Base-by-base conservation (phyloP, 2,113 vertebrate species). In the Channa maculata region DNA sequence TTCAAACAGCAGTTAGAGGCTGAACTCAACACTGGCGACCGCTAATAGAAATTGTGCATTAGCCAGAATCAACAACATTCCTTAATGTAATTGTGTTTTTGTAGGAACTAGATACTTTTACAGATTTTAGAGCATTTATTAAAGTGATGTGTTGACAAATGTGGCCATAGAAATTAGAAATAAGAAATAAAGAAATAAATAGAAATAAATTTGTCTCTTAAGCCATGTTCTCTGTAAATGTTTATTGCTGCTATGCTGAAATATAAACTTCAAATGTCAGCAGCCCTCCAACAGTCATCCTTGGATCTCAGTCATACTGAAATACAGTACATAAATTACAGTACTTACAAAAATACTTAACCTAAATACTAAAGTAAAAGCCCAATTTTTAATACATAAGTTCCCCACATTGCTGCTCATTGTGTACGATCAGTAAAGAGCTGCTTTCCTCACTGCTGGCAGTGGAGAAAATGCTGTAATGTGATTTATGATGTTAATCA, bases 401-500 rank as follows among this genome's bases (percentile, higher is more conserved):
- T 24, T 48, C 24, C 44, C 62, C 24, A 64, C 3, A 41, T 66
- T 73, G 49, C 67, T 58, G n/a, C 45, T n/a, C 37, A 69, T 48
- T 36, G 44, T 15, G 10, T 41, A 8, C 66, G 74, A 67, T 81
- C 73, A 88, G 50, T 5, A 68, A 82, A 65, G 43, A 74, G 62
- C 71, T 64, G 65, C 59, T 72, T 53, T 55, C 62, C 66, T 80
- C 66, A 57, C 38, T 53, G 61, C 76, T 65, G 70, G 71, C 74
- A 65, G 55, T 14, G 5, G 53, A 55, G 76, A 69, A 84, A 89
- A 85, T 67, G 67, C 49, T 79, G 74, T 48, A 63, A 67, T 59
- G 82, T 91, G 90, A 90, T 90, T 89, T 90, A 92, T 78, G 81
- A 83, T 72, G 72, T 80, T 86, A 83, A 83, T 92, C 87, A 88